Base-by-base conservation (phyloP, 2,113 vertebrate species). In the Thymallus thymallus region DNA sequence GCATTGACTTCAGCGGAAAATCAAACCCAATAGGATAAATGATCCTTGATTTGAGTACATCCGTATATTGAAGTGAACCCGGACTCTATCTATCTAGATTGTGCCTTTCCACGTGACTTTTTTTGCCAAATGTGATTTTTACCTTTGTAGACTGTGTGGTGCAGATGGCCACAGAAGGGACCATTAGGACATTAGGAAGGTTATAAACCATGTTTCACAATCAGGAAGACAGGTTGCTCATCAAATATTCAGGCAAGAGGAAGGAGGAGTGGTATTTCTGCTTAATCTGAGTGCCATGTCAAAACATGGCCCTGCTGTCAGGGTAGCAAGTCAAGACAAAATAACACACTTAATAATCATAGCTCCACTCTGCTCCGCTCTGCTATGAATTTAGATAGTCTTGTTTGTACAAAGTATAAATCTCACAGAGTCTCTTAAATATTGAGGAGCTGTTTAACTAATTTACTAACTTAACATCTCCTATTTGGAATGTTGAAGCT, bases 181-280 rank as follows among this genome's bases (percentile, higher is more conserved):
- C 76, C 76, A 85, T 89, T 79, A 76, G 74, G 82, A 80, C 48
- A 18, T 51, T 51, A 51, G 12, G 48, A 51, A 13, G 74, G 71
- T 78, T 82, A 80, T 82, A 86, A 80, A 86, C 69, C 76, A 74
- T 80, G 79, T 76, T 74, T 68, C 81, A 63, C 32, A 71, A 80
- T 73, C 74, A 78, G 78, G 76, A 69, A 77, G 78, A 83, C 87
- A 84, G 85, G 84, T 83, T 87, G 81, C 81, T 84, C 79, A 85
- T 85, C 66, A 86, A 87, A 85, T 85, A 89, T 87, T 84, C 79
- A 89, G 78, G 82, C 68, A 69, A 76, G 82, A 77, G 81, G 81
- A 80, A 69, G 77, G 82, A 60, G 56, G 79, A 79, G 76, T 72
- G 72, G 77, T 75, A 68, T 68, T 69, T 32, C 29, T 30, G 66